Base-by-base conservation (phyloP, 2,888 invertebrate genomes). In the Pammene aurita region DNA sequence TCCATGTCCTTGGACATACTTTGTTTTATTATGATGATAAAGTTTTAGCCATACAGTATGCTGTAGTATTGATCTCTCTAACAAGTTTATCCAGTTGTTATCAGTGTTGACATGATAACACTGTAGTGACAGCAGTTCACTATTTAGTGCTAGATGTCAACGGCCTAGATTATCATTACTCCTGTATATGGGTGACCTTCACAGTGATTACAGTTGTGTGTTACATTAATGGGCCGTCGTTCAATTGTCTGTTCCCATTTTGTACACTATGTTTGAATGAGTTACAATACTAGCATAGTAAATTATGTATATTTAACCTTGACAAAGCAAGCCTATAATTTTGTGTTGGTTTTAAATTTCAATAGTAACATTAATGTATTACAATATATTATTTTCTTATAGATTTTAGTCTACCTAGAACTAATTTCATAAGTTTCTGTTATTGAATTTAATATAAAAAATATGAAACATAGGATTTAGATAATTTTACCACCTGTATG, bases 71-170 rank as follows among this genome's bases (percentile, higher is more conserved):
- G 56, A 57, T 67, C 11, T 16, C 16, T 48, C 34, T 35, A 57
- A 56, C 42, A 52, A 35, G 18, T 57, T 63, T n/a, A 66, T 55
- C 18, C 44, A 44, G n/a, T 41, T 60, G n/a, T 68, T 64, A 69
- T 64, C 52, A 46, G 13, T 58, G 5, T 52, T 63, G 57, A 52
- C 50, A 58, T 63, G 44, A 68, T 68, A 68, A 68, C 35, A 26
- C n/a, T 16, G n/a, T 41, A 18, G 11, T 63, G 50, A 64, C 50
- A 58, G 67, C 16, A 16, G 44, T 34, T 5, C 41, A 38, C 11
- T 42, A 62, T 48, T 52, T 35, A 44, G 50, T 35, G 26, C n/a
- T n/a, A n/a, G 16, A 35, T 57, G 56, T 62, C 56, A 57, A 63
- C 13, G 63, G 7, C n/a, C 63, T 46, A 57, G 50, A 63, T 63